phyloP scores from a whole-genome alignment of 2,888 invertebrate genomes.

The Aporophyla nigra region DNA sequence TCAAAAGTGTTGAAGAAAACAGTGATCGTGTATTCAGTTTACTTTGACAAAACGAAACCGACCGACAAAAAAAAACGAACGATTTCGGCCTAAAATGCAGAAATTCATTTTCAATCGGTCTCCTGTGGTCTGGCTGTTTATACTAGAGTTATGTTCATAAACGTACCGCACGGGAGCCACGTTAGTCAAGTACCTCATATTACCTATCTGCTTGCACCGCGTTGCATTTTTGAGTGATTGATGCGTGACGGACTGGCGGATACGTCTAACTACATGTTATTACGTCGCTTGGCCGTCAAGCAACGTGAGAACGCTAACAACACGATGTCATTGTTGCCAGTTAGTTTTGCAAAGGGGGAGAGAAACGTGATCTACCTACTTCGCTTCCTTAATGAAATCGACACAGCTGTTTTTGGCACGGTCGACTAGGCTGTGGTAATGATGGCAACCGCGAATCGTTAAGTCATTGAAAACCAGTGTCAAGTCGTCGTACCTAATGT shows the following conservation, averaged over 20 bases:
- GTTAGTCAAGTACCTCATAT: not conserved
- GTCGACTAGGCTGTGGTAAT: not conserved
- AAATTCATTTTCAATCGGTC: not conserved
- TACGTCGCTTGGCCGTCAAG: not conserved
- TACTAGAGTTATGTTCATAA: not conserved
- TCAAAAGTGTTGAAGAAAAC: too few relatives aligned
- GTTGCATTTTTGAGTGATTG: not conserved
- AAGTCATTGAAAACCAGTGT: not conserved
- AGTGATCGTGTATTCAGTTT: not conserved
- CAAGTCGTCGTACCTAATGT: not conserved
- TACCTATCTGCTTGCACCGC: not conserved
- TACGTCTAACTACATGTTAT: not conserved
- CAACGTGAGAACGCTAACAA: not conserved
- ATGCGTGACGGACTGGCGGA: not conserved
- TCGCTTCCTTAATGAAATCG: not conserved
- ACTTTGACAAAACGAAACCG: not conserved
- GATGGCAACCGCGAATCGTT: too few relatives aligned
- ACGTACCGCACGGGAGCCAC: not conserved
- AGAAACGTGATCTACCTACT: not conserved
- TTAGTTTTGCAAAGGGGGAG: slow-evolving; percentile 1
- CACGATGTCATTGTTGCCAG: not conserved
- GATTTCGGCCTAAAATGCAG: not conserved
- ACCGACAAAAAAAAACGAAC: not conserved
- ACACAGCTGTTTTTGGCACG: not conserved
- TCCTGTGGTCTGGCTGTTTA: not conserved